Conservation (phyloP, 2,113 vertebrate genomes). For the Gasterosteus nipponicus region DNA sequence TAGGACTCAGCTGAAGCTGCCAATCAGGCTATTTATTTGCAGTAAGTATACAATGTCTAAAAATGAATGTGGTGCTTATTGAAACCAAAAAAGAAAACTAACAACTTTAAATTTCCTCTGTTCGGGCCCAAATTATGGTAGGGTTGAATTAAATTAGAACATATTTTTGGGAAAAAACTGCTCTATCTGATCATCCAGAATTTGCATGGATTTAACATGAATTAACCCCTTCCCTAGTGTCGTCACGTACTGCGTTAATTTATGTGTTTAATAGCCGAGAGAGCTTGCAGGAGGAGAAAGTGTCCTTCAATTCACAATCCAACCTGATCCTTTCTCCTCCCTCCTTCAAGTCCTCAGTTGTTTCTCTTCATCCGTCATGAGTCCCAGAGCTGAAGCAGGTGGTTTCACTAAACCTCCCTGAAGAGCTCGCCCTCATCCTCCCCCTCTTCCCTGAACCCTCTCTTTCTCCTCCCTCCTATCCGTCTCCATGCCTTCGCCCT, state of each 20-base stretch:
- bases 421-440: slow-evolving; percentile 22
- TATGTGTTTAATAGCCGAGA: slow-evolving; percentile 13
- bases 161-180: slow-evolving; percentile 7
- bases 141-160: slow-evolving; percentile 26
- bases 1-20: slow-evolving; percentile 8
- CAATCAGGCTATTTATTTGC: slow-evolving; percentile 20
- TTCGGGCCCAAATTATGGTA: slow-evolving; percentile 18
- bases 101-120: slow-evolving; percentile 22
- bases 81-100: slow-evolving; percentile 20
- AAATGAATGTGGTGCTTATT: slow-evolving; percentile 13
- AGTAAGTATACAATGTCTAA: background rate
- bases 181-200: slow-evolving; percentile 14
- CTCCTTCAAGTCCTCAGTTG: slow-evolving; percentile 31
- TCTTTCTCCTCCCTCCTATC: slow-evolving; percentile 22
- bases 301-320: slow-evolving; percentile 60
- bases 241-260: slow-evolving; percentile 17
- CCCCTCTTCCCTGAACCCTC: background rate
- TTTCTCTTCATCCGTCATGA: slow-evolving; percentile 64
- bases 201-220: slow-evolving; percentile 12
- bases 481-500: slow-evolving; percentile 15
- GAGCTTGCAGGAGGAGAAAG: slow-evolving; percentile 47
- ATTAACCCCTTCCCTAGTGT: slow-evolving; percentile 22
- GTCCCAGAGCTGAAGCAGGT: slow-evolving; percentile 58
- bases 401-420: slow-evolving; percentile 60
- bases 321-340: slow-evolving; percentile 15